A percentile compares a stretch with the other conserved stretches of the same genome.
Evolutionary conservation across 2,888 invertebrate species (phyloP).

Genomic region (Leptinotarsa peninsularis): DNA sequence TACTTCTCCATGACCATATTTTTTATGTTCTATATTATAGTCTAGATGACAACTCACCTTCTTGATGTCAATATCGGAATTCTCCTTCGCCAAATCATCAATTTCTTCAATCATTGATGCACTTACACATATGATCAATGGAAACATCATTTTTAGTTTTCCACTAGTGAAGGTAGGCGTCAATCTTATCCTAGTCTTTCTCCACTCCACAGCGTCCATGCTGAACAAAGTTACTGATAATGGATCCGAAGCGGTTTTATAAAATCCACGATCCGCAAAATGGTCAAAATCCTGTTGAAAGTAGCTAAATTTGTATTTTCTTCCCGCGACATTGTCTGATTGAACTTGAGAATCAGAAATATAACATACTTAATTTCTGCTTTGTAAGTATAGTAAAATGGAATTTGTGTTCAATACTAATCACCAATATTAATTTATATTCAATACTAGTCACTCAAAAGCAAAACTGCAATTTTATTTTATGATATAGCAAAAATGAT

Average conservation of each 20-base stretch:
- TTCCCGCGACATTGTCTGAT: too few species aligned
- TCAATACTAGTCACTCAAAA: too few species aligned
- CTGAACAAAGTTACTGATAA: neutral
- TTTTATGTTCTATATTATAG: neutral
- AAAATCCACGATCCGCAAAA: constrained; percentile 5
- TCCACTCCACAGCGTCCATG: neutral
- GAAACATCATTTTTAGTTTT: neutral
- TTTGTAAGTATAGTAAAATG: too few species aligned
- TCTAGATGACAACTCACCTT: neutral
- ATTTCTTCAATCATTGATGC: neutral
- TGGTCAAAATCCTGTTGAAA: constrained; percentile 4
- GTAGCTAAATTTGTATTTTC: too few species aligned
- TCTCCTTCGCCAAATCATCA: neutral
- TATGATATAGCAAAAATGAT: too few species aligned
- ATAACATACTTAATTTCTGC: too few species aligned
- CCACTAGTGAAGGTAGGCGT: neutral
- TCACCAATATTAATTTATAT: too few species aligned
- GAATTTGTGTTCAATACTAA: too few species aligned
- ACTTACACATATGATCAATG: neutral
- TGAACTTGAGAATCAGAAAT: too few species aligned
- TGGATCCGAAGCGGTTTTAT: neutral
- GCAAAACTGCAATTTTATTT: too few species aligned
- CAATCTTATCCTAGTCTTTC: neutral
- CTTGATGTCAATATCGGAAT: neutral
- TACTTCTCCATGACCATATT: neutral